Evolutionary conservation across 2,113 vertebrate species (phyloP).

Genomic region (Gila orcuttii): DNA sequence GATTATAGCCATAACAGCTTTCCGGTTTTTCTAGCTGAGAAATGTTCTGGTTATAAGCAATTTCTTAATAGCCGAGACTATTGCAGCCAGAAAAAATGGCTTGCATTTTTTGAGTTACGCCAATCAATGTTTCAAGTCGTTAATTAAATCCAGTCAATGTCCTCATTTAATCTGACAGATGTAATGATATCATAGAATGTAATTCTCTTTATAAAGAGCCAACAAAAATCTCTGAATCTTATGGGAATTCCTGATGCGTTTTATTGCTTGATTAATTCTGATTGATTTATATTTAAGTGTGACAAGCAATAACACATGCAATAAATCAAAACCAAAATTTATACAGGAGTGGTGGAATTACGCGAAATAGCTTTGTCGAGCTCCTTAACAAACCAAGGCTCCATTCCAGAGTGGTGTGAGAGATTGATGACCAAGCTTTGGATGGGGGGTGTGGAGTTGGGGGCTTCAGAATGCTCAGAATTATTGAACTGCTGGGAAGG

Average conservation of each 20-base stretch:
- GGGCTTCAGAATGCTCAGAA: constrained; percentile 45
- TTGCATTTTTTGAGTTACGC: background rate
- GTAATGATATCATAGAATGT: background rate
- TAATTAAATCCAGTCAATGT: constrained; percentile 38
- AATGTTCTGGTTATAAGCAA: constrained; percentile 34
- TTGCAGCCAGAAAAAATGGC: constrained; percentile 19
- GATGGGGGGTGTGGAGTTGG: background rate
- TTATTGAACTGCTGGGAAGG: constrained; percentile 51
- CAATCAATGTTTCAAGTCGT: constrained; percentile 14
- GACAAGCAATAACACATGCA: constrained; percentile 50
- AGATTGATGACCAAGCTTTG: constrained; percentile 57
- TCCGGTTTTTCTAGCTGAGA: constrained; percentile 18
- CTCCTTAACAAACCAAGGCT: constrained; percentile 52
- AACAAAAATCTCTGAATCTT: constrained; percentile 19
- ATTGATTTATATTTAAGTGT: constrained; percentile 53
- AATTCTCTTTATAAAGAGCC: constrained; percentile 6
- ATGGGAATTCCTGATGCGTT: constrained; percentile 44
- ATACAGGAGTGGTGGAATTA: constrained; percentile 39
- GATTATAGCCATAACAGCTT: constrained; percentile 30
- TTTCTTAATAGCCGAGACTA: constrained; percentile 27
- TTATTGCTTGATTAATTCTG: constrained; percentile 40
- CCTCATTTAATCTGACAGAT: constrained; percentile 38
- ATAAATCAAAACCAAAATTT: constrained; percentile 53
- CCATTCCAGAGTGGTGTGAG: constrained; percentile 46
- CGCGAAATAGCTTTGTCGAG: constrained; percentile 52